Base-by-base conservation (phyloP, 2,888 invertebrate species). In the Campoplex capitator region DNA sequence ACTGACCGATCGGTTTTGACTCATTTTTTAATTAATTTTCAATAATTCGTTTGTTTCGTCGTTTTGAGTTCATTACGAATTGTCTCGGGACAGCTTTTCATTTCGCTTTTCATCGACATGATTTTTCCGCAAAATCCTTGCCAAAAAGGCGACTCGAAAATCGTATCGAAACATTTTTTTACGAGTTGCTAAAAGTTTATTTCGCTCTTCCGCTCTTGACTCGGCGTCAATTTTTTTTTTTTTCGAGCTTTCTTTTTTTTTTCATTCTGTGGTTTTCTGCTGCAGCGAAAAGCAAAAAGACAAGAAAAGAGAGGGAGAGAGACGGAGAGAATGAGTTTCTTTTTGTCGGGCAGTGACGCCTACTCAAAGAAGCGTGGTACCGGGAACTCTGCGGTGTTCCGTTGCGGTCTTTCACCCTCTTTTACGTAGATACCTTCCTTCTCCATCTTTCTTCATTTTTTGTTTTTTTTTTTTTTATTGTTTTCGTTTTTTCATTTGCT, bases 371-470 rank as follows among this genome's bases (percentile, higher is more conserved):
- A 78, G 54, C 86, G 84, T 86, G 89, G 84, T 91, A 91, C 90
- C 90, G 76, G 87, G 90, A 91, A 91, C 88, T 91, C 89, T 88
- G 88, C 88, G 90, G 89, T 89, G 89, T 89, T 89, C 84, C 87
- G 74, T 86, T 80, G 85, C 85, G 88, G 87, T 87, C 84, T 74
- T 82, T 67, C 84, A 68, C 78, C 78, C 48, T 38, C 68, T 54
- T 35, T 65, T 35, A 65, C 78, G 77, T 67, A 38, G 18, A 18
- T 28, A n/a, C 65, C 77, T 38, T n/a, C 71, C n/a, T 56, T 77
- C 80, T 62, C 54, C 16, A 18, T 71, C 28, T 73, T 56, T 48
- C 79, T 76, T 35, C 48, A 54, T 77, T 74, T 74, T 76, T 42
- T 81, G 35, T 35, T 73, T 56, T 4, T 73, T 62, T 73, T 62